Base-by-base conservation (phyloP, 2,113 vertebrate species). In the Vombatus ursinus region DNA sequence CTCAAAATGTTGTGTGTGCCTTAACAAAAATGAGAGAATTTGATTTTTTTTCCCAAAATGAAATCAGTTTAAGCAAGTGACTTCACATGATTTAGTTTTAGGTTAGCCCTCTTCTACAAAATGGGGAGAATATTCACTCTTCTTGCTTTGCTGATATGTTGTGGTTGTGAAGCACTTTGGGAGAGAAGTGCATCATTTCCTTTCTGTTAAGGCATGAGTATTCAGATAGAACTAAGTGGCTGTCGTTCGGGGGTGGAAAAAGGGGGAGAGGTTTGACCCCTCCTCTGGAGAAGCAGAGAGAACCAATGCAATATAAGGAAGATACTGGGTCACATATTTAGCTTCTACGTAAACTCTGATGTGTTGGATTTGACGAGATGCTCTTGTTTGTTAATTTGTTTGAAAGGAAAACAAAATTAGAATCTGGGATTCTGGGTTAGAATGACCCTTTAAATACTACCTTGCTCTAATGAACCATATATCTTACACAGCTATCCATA, bases 391-490 rank as follows among this genome's bases (percentile, higher is more conserved):
- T 44, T 84, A 52, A 90, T 94, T 95, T 54, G 93, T 94, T 97
- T 96, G 50, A 95, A 97, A 96, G n/a, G 22, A 93, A 93, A 95
- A 93, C 89, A 49, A 97, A 96, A 96, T 26, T 90, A 95, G 94
- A 96, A 97, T 92, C 54, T 97, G 26, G 31, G 93, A 95, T 96
- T 97, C 91, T 90, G 93, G 22, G 53, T 93, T 95, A 94, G 57
- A 97, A 97, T 84, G 19, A 84, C 19, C n/a, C 16, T 53, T 16
- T 84, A 9, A 84, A 84, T 44, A 6, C 19, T 22, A 84, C 7
- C 7, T 44, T 84, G 19, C n/a, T 44, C n/a, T 84, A 84, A 37
- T 37, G 11, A 68, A 10, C 11, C 24, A 25, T 54, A 25, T 54
- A 25, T 10, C 1, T 57, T 53, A 57, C 57, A 68, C 2, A 68